phyloP scores from a whole-genome alignment of 2,888 invertebrate genomes.

The Drosophila greeni region DNA sequence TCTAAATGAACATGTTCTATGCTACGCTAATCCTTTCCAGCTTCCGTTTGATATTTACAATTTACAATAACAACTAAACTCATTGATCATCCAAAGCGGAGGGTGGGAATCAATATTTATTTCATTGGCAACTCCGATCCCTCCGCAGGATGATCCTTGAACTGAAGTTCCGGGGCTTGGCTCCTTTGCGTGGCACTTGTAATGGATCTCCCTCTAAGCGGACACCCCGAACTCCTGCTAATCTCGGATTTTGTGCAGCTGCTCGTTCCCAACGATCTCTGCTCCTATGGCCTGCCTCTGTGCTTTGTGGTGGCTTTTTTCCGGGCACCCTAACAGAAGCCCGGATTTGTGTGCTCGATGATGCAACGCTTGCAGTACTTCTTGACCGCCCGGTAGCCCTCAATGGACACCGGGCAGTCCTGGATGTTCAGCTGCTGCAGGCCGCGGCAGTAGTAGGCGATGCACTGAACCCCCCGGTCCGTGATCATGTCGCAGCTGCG shows the following conservation, averaged over 20 bases:
- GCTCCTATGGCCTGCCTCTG: constrained; percentile 69
- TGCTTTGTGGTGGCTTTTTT: constrained; percentile 42
- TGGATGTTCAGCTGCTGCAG: constrained; percentile 95
- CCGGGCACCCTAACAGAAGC: constrained; percentile 84
- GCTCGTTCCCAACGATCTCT: constrained; percentile 57
- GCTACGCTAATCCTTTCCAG: constrained; percentile 43
- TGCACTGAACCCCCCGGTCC: constrained; percentile 91
- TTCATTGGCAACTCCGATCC: not conserved
- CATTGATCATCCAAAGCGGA: constrained; percentile 3
- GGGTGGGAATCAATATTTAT: not conserved
- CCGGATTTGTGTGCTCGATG: constrained; percentile 96
- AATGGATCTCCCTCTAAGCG: not conserved
- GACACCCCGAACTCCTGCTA: constrained; percentile 6
- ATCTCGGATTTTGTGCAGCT: constrained; percentile 25
- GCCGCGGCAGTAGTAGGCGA: constrained; percentile 93
- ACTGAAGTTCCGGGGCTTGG: constrained; percentile 10
- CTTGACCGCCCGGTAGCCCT: constrained; percentile 94
- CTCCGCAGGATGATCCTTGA: constrained; percentile 8
- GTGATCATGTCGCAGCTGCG: constrained; percentile 95
- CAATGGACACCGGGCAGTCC: constrained; percentile 92
- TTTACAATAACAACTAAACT: constrained; percentile 52
- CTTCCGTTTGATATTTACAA: constrained; percentile 34
- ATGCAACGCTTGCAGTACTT: constrained; percentile 95
- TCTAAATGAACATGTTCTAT: constrained; percentile 51
- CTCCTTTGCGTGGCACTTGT: constrained; percentile 24